Conservation (phyloP, 2,888 invertebrate species). For the Heteromyza rotundicornis region DNA sequence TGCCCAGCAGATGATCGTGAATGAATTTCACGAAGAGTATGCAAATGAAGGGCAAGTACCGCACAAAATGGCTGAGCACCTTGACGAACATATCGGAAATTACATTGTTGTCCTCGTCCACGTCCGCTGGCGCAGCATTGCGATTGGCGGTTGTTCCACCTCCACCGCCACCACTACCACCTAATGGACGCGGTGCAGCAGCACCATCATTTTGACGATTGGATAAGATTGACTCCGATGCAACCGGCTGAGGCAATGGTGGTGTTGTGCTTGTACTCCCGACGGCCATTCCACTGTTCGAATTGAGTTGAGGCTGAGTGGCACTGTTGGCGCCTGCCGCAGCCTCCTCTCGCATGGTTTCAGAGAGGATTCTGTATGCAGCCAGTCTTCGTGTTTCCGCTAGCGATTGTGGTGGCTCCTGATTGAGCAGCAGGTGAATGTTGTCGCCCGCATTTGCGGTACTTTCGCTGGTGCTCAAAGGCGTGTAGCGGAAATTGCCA, state of each 20-base stretch:
- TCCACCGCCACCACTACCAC: slow-evolving; percentile 20
- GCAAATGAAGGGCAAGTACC: slow-evolving; percentile 54
- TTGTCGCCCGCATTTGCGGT: slow-evolving; percentile 31
- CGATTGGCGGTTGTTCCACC: slow-evolving; percentile 17
- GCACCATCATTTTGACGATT: slow-evolving; percentile 8
- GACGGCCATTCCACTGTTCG: too few species aligned
- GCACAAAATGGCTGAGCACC: slow-evolving; percentile 51
- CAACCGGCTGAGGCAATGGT: slow-evolving; percentile 35
- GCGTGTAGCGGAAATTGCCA: slow-evolving; percentile 45
- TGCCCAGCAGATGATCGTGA: slow-evolving; percentile 52
- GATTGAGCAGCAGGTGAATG: slow-evolving; percentile 32
- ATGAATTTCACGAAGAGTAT: slow-evolving; percentile 55
- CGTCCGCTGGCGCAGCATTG: slow-evolving; percentile 33
- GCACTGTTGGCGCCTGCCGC: too few species aligned
- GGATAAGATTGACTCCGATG: too few species aligned
- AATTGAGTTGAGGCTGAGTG: too few species aligned
- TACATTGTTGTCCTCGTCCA: slow-evolving; percentile 45
- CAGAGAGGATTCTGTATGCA: background rate
- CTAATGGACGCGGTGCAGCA: slow-evolving; percentile 12
- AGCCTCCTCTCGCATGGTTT: too few species aligned
- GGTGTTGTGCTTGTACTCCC: slow-evolving; percentile 30
- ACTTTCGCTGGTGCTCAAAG: slow-evolving; percentile 30
- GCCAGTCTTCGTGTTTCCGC: slow-evolving; percentile 22
- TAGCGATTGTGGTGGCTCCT: background rate
- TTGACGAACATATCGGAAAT: slow-evolving; percentile 52